phyloP scores from a whole-genome alignment of 2,888 invertebrate genomes.

The Saturnia pavonia region DNA sequence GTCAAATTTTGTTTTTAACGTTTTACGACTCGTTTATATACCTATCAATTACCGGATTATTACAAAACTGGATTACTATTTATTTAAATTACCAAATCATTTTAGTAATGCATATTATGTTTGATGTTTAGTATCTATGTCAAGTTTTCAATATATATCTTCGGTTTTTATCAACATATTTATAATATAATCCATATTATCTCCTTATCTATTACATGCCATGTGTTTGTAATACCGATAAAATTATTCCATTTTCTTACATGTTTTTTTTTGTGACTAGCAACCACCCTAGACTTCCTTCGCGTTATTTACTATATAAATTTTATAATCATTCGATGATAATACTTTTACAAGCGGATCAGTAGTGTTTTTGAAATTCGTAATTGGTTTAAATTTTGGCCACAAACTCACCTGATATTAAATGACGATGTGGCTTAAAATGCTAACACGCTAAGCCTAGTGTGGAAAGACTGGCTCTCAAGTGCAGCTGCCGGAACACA shows the following conservation, averaged over 20 bases:
- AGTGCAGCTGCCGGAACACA: not conserved
- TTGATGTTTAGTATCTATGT: not conserved
- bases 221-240: not conserved
- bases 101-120: too few relatives aligned
- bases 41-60: not conserved
- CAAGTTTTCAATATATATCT: constrained; percentile 1
- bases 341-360: too few relatives aligned
- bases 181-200: constrained; percentile 3
- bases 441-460: too few relatives aligned
- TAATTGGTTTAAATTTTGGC: too few relatives aligned
- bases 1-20: not conserved
- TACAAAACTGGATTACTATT: not conserved
- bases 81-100: not conserved
- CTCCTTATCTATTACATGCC: not conserved
- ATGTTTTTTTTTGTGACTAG: not conserved
- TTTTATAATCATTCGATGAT: too few relatives aligned
- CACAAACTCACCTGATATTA: too few relatives aligned
- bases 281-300: too few relatives aligned
- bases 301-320: too few relatives aligned
- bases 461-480: too few relatives aligned
- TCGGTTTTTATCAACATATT: not conserved
- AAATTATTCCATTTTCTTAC: not conserved
- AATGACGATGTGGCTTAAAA: not conserved
- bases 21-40: not conserved
- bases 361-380: too few relatives aligned